Conservation (phyloP, 2,113 vertebrate genomes). For the Plecturocebus donacophilus region DNA sequence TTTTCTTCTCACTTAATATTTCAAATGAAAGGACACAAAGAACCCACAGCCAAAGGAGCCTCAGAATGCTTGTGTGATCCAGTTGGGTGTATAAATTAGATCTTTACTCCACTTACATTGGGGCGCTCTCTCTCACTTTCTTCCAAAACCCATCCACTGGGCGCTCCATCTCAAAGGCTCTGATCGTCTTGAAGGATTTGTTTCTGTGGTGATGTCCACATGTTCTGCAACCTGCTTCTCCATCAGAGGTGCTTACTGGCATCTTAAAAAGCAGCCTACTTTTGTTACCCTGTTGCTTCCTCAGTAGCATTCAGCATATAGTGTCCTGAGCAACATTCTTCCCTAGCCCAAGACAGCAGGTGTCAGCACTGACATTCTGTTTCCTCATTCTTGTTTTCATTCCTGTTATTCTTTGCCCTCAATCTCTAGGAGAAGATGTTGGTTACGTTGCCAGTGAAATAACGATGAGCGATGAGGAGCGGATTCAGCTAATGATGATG, state of each 20-base stretch:
- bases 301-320: fast-evolving
- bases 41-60: neutral
- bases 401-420: neutral
- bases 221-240: neutral
- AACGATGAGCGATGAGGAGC: conserved; percentile 98
- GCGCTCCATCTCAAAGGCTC: neutral
- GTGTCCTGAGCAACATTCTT: fast-evolving
- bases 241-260: fast-evolving
- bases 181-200: neutral
- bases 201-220: neutral
- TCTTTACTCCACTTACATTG: neutral
- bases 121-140: neutral
- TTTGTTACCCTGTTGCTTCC: fast-evolving
- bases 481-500: conserved; percentile 99
- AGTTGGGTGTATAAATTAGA: neutral
- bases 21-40: neutral
- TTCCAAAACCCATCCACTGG: neutral
- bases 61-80: neutral
- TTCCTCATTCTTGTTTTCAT: fast-evolving
- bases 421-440: conserved; percentile 92
- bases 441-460: conserved; percentile 98
- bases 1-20: neutral
- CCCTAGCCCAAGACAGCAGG: fast-evolving
- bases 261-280: neutral
- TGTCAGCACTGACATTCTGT: fast-evolving